These are phyloP conservation scores for Coccyzus lansbergi DNA, from an alignment of 2,797 vertebrate genomes.

Conservation along the genomic window DNA sequence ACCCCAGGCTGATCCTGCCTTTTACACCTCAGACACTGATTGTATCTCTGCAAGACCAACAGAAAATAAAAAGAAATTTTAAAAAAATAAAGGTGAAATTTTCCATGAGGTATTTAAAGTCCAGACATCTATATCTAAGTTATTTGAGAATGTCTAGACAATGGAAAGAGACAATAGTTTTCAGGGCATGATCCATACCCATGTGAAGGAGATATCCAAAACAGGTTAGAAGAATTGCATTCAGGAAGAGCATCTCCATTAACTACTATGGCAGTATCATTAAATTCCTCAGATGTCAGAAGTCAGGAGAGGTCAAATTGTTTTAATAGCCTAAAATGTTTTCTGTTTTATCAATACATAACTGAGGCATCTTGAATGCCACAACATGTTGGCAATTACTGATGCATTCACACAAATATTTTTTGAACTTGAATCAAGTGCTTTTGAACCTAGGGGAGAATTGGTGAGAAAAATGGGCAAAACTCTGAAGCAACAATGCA, in stretches of 20 bases:
- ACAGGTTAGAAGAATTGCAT: neutral
- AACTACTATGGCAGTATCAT: accelerated
- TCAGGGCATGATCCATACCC: neutral
- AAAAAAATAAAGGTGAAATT: neutral
- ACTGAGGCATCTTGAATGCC: neutral
- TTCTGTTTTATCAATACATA: neutral
- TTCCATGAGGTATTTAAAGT: neutral
- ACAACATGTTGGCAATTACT: neutral
- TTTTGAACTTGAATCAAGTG: neutral
- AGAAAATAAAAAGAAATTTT: neutral
- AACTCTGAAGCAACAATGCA: constrained; percentile 5
- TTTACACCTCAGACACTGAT: neutral
- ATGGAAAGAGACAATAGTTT: neutral
- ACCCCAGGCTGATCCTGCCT: neutral
- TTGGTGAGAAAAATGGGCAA: neutral
- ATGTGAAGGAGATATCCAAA: neutral
- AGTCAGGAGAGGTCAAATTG: neutral
- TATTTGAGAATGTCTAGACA: neutral
- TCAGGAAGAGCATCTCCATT: neutral
- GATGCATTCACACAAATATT: neutral
- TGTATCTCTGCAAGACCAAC: neutral
- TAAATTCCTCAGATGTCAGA: neutral
- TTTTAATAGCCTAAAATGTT: neutral
- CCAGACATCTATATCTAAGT: neutral
- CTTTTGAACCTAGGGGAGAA: neutral